Base-by-base conservation (phyloP, 2,797 vertebrate species). In the Bufotes viridis region DNA sequence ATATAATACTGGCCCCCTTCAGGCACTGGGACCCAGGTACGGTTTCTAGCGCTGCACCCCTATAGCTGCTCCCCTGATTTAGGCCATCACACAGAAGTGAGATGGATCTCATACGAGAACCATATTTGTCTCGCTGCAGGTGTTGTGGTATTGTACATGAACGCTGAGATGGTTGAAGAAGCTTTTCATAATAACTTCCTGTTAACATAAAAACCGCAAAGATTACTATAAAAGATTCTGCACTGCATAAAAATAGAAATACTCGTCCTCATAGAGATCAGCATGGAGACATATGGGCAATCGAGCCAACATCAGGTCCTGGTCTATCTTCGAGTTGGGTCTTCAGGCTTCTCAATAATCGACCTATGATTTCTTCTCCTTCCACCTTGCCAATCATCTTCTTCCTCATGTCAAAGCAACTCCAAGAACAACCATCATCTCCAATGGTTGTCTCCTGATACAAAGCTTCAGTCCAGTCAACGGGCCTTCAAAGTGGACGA, bases 141-240 rank as follows among this genome's bases (percentile, higher is more conserved):
- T 81, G 80, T 65, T 49, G 80, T 9, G 80, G 60, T 63, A n/a
- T 81, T 65, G n/a, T 24, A 51, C 34, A 58, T 29, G 53, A 78
- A 6, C 51, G n/a, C 49, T 57, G 76, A 58, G 53, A 78, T 55
- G 15, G 78, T 10, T 18, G 78, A 60, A 58, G 78, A 79, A 57
- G 11, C 5, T 57, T 57, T 78, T 57, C 55, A 14, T 78, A 5
- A 57, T 78, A 24, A 58, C 17, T 79, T 81, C 80, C 58, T 63
- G 58, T 51, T 49, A 49, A 29, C 14, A 49, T 65, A 9, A 81
- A 57, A 81, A 42, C 80, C 58, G 42, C 80, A 65, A 51, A 81
- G 61, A 51, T 81, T 13, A 65, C 20, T n/a, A 81, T 42, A 42
- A 65, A 61, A 81, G 80, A 81, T 81, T 51, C 42, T 24, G 2